phyloP scores from a whole-genome alignment of 2,888 invertebrate genomes.

The Gibbula magus region DNA sequence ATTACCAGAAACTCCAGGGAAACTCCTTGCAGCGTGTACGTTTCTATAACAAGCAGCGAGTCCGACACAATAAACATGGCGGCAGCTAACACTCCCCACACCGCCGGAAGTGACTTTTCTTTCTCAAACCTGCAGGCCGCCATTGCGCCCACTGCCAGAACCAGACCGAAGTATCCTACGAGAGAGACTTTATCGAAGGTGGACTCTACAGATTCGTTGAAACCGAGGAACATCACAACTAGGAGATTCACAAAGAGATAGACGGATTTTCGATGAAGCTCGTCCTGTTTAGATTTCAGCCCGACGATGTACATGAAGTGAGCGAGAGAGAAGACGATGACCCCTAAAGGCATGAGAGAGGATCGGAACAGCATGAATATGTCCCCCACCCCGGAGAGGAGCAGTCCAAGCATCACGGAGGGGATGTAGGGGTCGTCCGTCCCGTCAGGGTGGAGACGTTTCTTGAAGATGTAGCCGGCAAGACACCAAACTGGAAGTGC shows the following conservation, averaged over 20 bases:
- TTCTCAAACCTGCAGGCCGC: background rate
- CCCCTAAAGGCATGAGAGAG: background rate
- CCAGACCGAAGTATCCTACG: background rate
- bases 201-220: background rate
- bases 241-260: background rate
- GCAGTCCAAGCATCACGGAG: background rate
- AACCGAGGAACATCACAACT: background rate
- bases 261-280: background rate
- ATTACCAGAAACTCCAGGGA: background rate
- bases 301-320: conserved; percentile 6
- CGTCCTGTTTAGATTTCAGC: background rate
- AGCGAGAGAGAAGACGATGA: background rate
- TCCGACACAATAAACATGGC: conserved; percentile 2
- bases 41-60: background rate
- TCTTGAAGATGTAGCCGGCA: background rate
- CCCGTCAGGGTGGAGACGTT: background rate
- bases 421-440: background rate
- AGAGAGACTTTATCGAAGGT: background rate
- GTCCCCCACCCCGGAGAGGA: background rate
- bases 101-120: background rate
- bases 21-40: background rate
- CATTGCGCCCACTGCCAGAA: background rate
- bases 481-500: conserved; percentile 10
- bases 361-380: background rate
- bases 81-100: background rate